A percentile compares a stretch with the other conserved stretches of the same genome.
Evolutionary conservation across 30 jellyfish, hydroid and myxozoan species (phyloP).

Genomic region (Rhopilema esculentum): DNA sequence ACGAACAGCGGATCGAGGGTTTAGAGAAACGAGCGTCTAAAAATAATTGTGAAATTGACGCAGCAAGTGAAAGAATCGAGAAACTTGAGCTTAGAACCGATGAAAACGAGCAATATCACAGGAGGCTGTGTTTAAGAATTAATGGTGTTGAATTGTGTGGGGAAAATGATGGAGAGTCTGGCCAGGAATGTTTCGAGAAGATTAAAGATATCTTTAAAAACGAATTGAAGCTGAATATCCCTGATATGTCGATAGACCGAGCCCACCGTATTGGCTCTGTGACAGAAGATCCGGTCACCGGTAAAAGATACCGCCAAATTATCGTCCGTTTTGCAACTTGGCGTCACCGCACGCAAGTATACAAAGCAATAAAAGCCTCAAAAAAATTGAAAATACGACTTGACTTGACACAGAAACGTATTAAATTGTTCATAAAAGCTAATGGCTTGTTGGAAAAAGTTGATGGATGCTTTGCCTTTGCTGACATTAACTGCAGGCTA

Average conservation of each 20-base stretch:
- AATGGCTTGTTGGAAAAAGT: too few relatives aligned
- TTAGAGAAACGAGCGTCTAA: slow-evolving; percentile 21
- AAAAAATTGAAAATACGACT: background rate
- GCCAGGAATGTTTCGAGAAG: slow-evolving; percentile 1
- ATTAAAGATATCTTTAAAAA: background rate
- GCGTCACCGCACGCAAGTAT: slow-evolving; percentile 28
- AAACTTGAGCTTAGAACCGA: too few relatives aligned
- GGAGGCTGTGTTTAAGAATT: background rate
- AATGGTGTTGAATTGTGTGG: slow-evolving; percentile 4
- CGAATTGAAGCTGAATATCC: slow-evolving; percentile 16
- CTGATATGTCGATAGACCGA: slow-evolving; percentile 12
- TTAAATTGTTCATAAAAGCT: too few relatives aligned
- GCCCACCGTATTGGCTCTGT: slow-evolving; percentile 20
- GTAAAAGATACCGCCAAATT: slow-evolving; percentile 19
- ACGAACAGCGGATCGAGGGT: slow-evolving; percentile 30
- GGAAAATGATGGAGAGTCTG: slow-evolving; percentile 5
- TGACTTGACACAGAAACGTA: background rate
- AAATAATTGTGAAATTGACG: too few relatives aligned
- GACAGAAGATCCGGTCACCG: slow-evolving; percentile 12
- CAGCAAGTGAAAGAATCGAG: slow-evolving; percentile 11
- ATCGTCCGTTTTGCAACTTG: slow-evolving; percentile 3
- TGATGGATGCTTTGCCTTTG: too few relatives aligned
- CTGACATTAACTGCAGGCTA: too few relatives aligned
- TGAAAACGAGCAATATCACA: background rate
- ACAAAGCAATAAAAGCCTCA: background rate